Conservation (phyloP, 2,888 invertebrate species). For the Leptinotarsa peninsularis region DNA sequence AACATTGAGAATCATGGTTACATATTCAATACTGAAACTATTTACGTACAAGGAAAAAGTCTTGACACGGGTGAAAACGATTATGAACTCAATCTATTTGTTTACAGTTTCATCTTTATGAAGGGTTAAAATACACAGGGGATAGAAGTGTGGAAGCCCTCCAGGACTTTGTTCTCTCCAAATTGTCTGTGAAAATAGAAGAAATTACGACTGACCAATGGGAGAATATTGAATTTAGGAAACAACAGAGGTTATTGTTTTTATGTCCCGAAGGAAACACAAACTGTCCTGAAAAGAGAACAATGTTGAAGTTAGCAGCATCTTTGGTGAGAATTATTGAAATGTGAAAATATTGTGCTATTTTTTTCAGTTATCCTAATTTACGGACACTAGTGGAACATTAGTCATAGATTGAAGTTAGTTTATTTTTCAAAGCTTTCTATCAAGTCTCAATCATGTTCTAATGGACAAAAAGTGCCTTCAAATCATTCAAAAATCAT, state of each 20-base stretch:
- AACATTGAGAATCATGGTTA: too few relatives aligned
- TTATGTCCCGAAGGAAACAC: conserved; percentile 71
- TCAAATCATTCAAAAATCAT: too few relatives aligned
- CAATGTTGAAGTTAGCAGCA: conserved; percentile 76
- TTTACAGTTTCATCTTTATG: conserved; percentile 69
- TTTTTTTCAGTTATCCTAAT: too few relatives aligned
- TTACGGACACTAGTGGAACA: too few relatives aligned
- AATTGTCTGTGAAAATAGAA: conserved; percentile 67
- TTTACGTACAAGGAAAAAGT: too few relatives aligned
- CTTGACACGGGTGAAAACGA: neutral
- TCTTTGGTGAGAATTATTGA: conserved; percentile 71
- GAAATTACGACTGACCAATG: conserved; percentile 65
- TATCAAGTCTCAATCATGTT: too few relatives aligned
- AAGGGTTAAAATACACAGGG: conserved; percentile 73
- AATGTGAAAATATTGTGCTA: neutral
- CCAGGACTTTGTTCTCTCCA: conserved; percentile 74
- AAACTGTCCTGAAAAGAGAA: conserved; percentile 69
- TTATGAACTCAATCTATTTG: conserved; percentile 17
- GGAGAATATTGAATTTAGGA: conserved; percentile 54
- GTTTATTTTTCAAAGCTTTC: too few relatives aligned
- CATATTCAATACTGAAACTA: too few relatives aligned
- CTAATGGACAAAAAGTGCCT: too few relatives aligned
- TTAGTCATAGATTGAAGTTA: too few relatives aligned
- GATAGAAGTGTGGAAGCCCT: conserved; percentile 72
- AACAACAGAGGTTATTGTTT: conserved; percentile 70